phyloP scores from a whole-genome alignment of 2,113 vertebrate genomes.

The Trachemys scripta region DNA sequence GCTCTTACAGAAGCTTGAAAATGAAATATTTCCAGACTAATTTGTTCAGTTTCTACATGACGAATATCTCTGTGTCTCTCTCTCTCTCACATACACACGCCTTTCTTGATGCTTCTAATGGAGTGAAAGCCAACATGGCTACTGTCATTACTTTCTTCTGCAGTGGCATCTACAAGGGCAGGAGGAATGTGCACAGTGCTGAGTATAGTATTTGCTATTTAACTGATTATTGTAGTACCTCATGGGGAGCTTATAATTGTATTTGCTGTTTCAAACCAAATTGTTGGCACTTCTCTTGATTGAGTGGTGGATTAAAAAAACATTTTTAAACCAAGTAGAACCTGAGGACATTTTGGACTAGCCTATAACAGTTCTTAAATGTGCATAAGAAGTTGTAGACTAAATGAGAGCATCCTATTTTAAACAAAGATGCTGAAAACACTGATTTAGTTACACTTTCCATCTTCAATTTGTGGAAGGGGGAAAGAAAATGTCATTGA shows the following conservation, averaged over 20 bases:
- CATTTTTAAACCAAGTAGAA: not conserved
- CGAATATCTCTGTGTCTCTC: not conserved
- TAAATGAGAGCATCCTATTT: not conserved
- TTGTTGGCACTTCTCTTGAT: not conserved
- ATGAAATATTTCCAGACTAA: not conserved
- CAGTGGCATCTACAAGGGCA: not conserved
- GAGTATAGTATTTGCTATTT: slow-evolving; percentile 20
- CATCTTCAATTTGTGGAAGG: not conserved
- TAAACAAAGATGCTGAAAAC: not conserved
- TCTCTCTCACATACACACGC: not conserved
- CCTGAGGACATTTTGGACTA: not conserved
- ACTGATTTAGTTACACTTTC: not conserved
- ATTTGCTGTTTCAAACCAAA: not conserved
- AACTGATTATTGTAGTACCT: not conserved
- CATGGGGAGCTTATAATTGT: not conserved
- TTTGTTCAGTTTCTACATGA: not conserved
- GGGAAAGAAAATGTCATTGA: not conserved
- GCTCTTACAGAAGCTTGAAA: not conserved
- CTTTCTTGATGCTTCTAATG: not conserved
- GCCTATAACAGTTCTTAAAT: not conserved
- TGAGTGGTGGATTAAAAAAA: not conserved
- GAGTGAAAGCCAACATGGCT: accelerated
- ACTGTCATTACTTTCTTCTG: accelerated
- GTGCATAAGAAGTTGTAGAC: not conserved
- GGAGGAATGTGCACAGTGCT: not conserved